phyloP scores from a whole-genome alignment of 2,888 invertebrate genomes.

The Dryocosmus kuriphilus region DNA sequence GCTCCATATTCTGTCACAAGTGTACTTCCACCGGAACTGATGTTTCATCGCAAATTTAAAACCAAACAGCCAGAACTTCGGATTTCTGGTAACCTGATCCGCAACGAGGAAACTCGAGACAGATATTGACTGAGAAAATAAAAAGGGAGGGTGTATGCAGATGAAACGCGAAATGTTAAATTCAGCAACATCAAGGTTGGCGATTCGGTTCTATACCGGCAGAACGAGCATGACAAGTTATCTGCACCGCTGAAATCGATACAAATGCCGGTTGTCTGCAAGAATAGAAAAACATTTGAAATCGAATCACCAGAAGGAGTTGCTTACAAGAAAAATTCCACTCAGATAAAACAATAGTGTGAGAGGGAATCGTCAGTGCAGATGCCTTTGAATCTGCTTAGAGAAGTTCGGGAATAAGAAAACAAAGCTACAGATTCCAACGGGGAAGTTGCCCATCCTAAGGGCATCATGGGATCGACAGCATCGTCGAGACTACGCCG shows the following conservation, averaged over 20 bases:
- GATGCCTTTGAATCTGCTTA: too few relatives aligned
- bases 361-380: too few relatives aligned
- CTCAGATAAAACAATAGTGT: too few relatives aligned
- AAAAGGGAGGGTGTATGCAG: conserved; percentile 46
- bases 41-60: conserved; percentile 56
- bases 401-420: too few relatives aligned
- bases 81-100: conserved; percentile 18
- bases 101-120: conserved; percentile 47
- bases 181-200: too few relatives aligned
- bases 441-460: too few relatives aligned
- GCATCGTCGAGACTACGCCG: too few relatives aligned
- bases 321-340: conserved; percentile 38
- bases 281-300: conserved; percentile 40
- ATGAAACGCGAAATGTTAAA: background rate
- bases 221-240: conserved; percentile 42
- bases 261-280: conserved; percentile 36
- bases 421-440: too few relatives aligned
- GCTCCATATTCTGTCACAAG: too few relatives aligned
- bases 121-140: conserved; percentile 36
- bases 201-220: conserved; percentile 39
- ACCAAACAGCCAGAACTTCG: conserved; percentile 60
- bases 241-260: conserved; percentile 32
- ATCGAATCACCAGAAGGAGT: conserved; percentile 40
- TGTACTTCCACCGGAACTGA: conserved; percentile 54
- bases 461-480: too few relatives aligned